Percentiles rank a stretch among this genome's conserved stretches.
phyloP scores from a whole-genome alignment of 1,140 invertebrate species.

The Laodelphax striatellus region DNA sequence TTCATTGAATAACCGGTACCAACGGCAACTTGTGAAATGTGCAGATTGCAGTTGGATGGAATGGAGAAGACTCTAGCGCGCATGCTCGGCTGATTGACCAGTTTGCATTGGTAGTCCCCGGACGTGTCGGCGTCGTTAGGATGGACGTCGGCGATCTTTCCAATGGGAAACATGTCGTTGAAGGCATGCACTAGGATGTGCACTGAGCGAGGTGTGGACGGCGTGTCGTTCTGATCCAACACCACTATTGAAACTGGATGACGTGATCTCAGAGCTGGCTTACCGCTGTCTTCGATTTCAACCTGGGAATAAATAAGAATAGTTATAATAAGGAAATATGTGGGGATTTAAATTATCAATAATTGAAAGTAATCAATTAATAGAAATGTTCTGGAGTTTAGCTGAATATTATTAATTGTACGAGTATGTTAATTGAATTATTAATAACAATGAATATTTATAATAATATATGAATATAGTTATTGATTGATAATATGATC shows the following conservation, averaged over 20 bases:
- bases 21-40: slow-evolving; percentile 52
- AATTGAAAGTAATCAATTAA: no score
- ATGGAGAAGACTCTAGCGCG: slow-evolving; percentile 53
- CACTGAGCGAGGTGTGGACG: slow-evolving; percentile 69
- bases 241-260: slow-evolving; percentile 65
- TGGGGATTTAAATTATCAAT: no score
- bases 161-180: slow-evolving; percentile 52
- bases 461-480: no score
- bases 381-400: no score
- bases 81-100: slow-evolving; percentile 45
- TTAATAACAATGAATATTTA: no score
- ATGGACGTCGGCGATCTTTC: slow-evolving; percentile 79
- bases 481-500: no score
- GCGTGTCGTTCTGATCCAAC: slow-evolving; percentile 84
- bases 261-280: slow-evolving; percentile 65
- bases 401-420: no score
- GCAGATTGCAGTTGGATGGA: slow-evolving; percentile 63
- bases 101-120: slow-evolving; percentile 77
- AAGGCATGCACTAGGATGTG: slow-evolving; percentile 70
- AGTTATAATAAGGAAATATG: slow-evolving; percentile 4
- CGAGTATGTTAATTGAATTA: no score
- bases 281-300: slow-evolving; percentile 81
- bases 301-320: slow-evolving; percentile 34
- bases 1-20: slow-evolving; percentile 55
- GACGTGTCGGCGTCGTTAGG: slow-evolving; percentile 81